Evolutionary conservation across 2,888 invertebrate species (phyloP).

Genomic region (Rotaria sp.): DNA sequence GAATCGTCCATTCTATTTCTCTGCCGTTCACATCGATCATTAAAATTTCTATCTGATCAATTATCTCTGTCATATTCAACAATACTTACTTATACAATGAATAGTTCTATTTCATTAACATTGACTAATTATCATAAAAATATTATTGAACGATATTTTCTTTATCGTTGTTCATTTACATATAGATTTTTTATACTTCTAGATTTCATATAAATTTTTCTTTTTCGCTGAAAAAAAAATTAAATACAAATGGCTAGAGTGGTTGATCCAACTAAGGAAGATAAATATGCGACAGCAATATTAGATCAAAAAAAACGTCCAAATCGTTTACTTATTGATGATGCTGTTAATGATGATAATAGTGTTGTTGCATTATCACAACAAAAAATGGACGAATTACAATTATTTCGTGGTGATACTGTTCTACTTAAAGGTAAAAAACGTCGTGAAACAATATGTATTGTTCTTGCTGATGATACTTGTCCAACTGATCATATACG

Average conservation of each 20-base stretch:
- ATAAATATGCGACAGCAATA: not conserved
- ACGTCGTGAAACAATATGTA: slow-evolving; percentile 41
- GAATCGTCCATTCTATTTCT: too few relatives aligned
- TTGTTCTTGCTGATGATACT: slow-evolving; percentile 40
- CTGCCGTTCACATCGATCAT: too few relatives aligned
- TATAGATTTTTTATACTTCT: not conserved
- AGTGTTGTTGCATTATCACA: slow-evolving; percentile 76
- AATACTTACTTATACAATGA: too few relatives aligned
- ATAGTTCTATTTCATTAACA: too few relatives aligned
- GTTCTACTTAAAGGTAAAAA: slow-evolving; percentile 41
- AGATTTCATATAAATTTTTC: not conserved
- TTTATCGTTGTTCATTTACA: not conserved
- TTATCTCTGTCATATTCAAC: too few relatives aligned
- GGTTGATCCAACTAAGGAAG: not conserved
- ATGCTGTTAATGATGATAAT: slow-evolving; percentile 96
- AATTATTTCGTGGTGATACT: slow-evolving; percentile 41
- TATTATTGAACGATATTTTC: too few relatives aligned
- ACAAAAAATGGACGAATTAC: slow-evolving; percentile 40
- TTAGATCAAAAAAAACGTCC: slow-evolving; percentile 73
- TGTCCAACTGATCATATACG: slow-evolving; percentile 40
- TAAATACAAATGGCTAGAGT: not conserved
- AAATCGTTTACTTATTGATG: slow-evolving; percentile 93
- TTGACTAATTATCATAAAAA: too few relatives aligned
- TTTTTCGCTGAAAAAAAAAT: not conserved
- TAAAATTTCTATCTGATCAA: too few relatives aligned